phyloP scores from a whole-genome alignment of 2,888 invertebrate species.

The Notodonta dromedarius region DNA sequence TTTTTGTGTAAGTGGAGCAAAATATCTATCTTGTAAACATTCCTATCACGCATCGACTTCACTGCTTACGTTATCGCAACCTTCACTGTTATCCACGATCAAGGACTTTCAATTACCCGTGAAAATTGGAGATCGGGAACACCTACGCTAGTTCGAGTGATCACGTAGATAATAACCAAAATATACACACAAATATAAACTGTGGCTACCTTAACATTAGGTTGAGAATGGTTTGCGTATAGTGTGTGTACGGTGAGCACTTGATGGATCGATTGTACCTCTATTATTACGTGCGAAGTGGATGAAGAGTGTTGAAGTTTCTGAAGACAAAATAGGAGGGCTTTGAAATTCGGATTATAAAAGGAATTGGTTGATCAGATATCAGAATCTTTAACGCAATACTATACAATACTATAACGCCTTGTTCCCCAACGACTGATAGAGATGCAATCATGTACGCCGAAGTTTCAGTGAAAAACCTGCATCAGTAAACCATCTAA shows the following conservation, averaged over 20 bases:
- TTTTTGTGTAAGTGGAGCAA: background rate
- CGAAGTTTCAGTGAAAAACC: too few species aligned
- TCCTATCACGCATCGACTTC: background rate
- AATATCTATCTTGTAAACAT: background rate
- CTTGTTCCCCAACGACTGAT: too few species aligned
- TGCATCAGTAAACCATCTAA: too few species aligned
- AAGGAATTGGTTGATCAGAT: background rate
- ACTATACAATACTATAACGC: too few species aligned
- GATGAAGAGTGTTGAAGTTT: background rate
- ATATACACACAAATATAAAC: constrained; percentile 12
- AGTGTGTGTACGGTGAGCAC: background rate
- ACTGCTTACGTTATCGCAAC: constrained; percentile 5
- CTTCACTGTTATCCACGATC: constrained; percentile 2
- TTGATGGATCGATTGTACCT: constrained; percentile 2
- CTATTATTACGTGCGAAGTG: constrained; percentile 1
- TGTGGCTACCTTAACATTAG: background rate
- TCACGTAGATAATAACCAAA: constrained; percentile 14
- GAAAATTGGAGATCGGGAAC: constrained; percentile 21
- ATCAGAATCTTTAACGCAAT: background rate
- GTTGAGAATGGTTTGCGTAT: background rate
- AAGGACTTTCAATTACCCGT: constrained; percentile 27
- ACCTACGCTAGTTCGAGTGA: constrained; percentile 22
- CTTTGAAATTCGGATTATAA: background rate
- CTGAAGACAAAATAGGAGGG: background rate
- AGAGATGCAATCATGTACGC: too few species aligned